These are phyloP conservation scores for Platynereis dumerilii DNA, from an alignment of 2,888 invertebrate species.

Conservation along the genomic window DNA sequence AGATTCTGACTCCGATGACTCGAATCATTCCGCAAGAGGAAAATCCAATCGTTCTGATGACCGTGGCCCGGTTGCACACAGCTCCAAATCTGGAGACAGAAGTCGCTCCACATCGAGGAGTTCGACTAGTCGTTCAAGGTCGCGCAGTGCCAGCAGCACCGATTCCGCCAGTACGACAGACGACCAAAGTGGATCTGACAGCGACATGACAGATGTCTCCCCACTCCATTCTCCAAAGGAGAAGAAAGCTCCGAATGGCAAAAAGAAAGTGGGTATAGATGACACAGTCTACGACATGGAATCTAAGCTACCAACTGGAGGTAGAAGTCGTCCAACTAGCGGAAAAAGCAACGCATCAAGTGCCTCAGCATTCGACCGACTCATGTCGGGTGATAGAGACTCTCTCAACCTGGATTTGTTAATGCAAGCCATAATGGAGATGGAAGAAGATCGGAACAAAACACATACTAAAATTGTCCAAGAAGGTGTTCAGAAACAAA, in stretches of 20 bases:
- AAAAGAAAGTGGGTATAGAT: neutral
- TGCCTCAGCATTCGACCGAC: slow-evolving; percentile 10
- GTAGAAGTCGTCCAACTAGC: slow-evolving; percentile 6
- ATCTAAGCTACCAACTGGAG: slow-evolving; percentile 2
- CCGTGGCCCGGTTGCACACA: too few species aligned
- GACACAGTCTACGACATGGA: neutral
- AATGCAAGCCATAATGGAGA: slow-evolving; percentile 35
- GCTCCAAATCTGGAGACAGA: too few species aligned
- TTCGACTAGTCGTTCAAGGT: neutral
- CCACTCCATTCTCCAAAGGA: slow-evolving; percentile 31
- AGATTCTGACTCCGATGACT: too few species aligned
- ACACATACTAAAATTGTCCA: neutral
- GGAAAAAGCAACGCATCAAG: neutral
- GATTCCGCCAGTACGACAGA: neutral
- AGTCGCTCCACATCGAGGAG: neutral
- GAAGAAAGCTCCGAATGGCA: slow-evolving; percentile 10
- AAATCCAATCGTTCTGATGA: too few species aligned
- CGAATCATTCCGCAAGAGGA: too few species aligned
- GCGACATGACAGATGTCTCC: slow-evolving; percentile 37
- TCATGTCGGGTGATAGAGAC: slow-evolving; percentile 26
- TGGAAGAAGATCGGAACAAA: slow-evolving; percentile 27
- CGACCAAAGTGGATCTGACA: slow-evolving; percentile 9
- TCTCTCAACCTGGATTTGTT: slow-evolving; percentile 32
- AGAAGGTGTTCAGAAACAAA: neutral
- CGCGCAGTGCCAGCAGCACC: neutral